Evolutionary conservation across 2,797 vertebrate genomes (phyloP).

Genomic region (Hipposideros larvatus): DNA sequence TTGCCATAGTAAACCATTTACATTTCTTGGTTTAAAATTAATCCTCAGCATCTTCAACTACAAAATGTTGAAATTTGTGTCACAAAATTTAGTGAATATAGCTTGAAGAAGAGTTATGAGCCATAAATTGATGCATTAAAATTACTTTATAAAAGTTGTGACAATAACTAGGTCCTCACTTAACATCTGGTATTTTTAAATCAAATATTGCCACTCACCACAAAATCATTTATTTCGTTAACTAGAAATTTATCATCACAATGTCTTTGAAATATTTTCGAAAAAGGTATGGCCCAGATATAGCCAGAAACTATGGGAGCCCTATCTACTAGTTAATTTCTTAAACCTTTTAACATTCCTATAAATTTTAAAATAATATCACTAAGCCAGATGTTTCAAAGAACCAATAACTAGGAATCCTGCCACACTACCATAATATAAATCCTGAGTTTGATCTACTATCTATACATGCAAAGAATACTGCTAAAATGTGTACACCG

Average conservation of each 20-base stretch:
- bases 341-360: conserved; percentile 35
- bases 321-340: not conserved
- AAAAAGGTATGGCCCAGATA: not conserved
- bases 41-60: not conserved
- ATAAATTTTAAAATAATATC: not conserved
- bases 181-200: conserved; percentile 51
- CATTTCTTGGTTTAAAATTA: conserved; percentile 2
- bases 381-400: not conserved
- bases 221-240: conserved; percentile 57
- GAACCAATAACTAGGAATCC: conserved; percentile 1
- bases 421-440: not conserved
- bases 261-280: not conserved
- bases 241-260: not conserved
- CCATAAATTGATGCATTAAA: not conserved
- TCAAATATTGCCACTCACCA: conserved; percentile 22
- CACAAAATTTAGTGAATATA: conserved; percentile 38
- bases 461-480: not conserved
- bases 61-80: not conserved
- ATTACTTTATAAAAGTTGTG: not conserved
- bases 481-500: not conserved
- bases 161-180: not conserved
- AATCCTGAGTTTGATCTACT: conserved; percentile 19
- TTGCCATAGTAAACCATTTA: not conserved
- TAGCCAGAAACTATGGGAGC: not conserved
- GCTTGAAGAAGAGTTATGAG: not conserved